Conservation (phyloP, 2,888 invertebrate genomes). For the Tribolium freemani region DNA sequence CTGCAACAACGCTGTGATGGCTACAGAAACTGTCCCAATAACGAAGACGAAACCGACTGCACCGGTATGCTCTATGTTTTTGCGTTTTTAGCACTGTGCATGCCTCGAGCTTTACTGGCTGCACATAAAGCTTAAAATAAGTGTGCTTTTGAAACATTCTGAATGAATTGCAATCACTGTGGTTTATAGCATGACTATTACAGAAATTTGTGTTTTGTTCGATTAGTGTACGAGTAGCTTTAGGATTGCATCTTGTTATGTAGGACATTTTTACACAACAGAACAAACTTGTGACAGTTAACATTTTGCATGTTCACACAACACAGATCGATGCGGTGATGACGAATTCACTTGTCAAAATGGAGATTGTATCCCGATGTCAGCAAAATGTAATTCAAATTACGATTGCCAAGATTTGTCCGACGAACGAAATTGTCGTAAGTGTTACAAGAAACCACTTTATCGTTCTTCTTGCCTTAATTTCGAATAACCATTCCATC, state of each 20-base stretch:
- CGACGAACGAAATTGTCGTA: slow-evolving; percentile 80
- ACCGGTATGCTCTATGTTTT: slow-evolving; percentile 44
- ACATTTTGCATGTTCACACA: slow-evolving; percentile 46
- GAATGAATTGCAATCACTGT: slow-evolving; percentile 13
- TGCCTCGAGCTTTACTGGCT: slow-evolving; percentile 29
- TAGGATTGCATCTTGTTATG: slow-evolving; percentile 7
- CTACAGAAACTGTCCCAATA: slow-evolving; percentile 72
- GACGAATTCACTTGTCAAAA: slow-evolving; percentile 79
- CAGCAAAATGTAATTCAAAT: slow-evolving; percentile 80
- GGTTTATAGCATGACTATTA: slow-evolving; percentile 24
- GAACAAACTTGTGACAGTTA: slow-evolving; percentile 30
- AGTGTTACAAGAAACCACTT: slow-evolving; percentile 65
- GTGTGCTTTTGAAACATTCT: slow-evolving; percentile 29
- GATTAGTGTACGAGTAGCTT: neutral
- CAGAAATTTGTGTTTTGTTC: slow-evolving; percentile 14
- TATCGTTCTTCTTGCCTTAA: slow-evolving; percentile 24
- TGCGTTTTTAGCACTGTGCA: slow-evolving; percentile 9
- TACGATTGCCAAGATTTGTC: slow-evolving; percentile 78
- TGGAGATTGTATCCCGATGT: slow-evolving; percentile 77
- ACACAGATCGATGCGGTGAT: slow-evolving; percentile 50
- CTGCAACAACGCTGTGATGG: slow-evolving; percentile 73
- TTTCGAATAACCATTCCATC: slow-evolving; percentile 26
- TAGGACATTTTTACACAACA: slow-evolving; percentile 29
- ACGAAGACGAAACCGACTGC: slow-evolving; percentile 77
- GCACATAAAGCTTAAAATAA: slow-evolving; percentile 37